Percentiles rank a stretch among this genome's conserved stretches.
phyloP scores from a whole-genome alignment of 2,797 vertebrate genomes.

The Girardinus metallicus region DNA sequence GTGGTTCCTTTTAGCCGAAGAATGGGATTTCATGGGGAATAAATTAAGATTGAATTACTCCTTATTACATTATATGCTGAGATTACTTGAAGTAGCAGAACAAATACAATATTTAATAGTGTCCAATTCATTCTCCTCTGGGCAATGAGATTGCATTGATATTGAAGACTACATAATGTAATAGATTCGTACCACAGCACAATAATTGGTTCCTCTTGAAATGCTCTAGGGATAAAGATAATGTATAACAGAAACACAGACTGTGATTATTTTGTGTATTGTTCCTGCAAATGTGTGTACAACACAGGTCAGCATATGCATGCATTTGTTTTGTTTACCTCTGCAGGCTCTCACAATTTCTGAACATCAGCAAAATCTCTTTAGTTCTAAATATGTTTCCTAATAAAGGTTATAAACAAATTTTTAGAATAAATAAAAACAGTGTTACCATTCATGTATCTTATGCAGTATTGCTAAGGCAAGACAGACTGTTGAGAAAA shows the following conservation, averaged over 20 bases:
- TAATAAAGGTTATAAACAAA: neutral
- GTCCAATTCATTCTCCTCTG: constrained; percentile 47
- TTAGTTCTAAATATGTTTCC: neutral
- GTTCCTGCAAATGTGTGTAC: neutral
- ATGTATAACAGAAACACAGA: constrained; percentile 16
- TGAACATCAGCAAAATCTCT: neutral
- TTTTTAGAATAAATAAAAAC: neutral
- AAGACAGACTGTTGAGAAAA: neutral
- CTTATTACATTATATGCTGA: constrained; percentile 52
- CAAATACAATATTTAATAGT: constrained; percentile 61
- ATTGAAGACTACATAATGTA: constrained; percentile 39
- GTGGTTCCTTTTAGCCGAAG: constrained; percentile 21
- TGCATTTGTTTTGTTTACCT: neutral
- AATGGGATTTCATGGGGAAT: constrained; percentile 45
- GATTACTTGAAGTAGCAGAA: constrained; percentile 61
- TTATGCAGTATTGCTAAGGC: neutral
- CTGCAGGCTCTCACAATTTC: neutral
- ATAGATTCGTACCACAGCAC: constrained; percentile 23
- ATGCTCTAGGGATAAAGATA: constrained; percentile 13
- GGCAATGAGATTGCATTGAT: constrained; percentile 37
- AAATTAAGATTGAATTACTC: constrained; percentile 58
- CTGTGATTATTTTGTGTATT: constrained; percentile 1
- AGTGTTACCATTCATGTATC: neutral
- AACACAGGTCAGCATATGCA: neutral
- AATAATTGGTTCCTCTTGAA: constrained; percentile 42